Base-by-base conservation (phyloP, 2,888 invertebrate species). In the Andrena minutula region DNA sequence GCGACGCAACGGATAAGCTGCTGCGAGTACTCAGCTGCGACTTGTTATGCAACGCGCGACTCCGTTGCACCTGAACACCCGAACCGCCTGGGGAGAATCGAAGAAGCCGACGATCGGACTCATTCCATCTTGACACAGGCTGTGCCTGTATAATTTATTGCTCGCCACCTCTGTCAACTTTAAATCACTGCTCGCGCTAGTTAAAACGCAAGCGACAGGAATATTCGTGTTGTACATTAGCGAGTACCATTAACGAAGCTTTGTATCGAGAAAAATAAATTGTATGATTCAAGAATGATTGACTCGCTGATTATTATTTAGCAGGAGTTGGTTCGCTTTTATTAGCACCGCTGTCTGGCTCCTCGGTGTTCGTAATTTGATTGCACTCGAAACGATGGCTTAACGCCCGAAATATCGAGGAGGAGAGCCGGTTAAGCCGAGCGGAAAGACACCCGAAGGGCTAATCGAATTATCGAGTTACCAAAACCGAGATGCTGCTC, bases 391-490 rank as follows among this genome's bases (percentile, higher is more conserved):
- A 47, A 60, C 70, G 47, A 70, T 30, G 58, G 58, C 69, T 56
- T 8, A 26, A 56, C 53, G 68, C 68, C 23, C 53, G 23, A 53
- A 53, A 56, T 56, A 56, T 56, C 56, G 56, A 12, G 23, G 23
- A 10, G 53, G 12, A 60, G 58, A 60, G 56, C 23, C 65, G 65
- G 74, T 71, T 70, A 75, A 81, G 68, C 60, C 68, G 66, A 72
- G 82, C 79, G 61, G 75, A 82, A 82, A 65, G 72, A 75, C 75
- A 76, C 49, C 61, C 75, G 51, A 41, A 69, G 61, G 75, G 77
- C 75, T 87, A 87, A 86, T 86, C 87, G 87, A 83, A 85, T 87
- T 86, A 88, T 87, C 88, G 78, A 79, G 82, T 80, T 80, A 75
- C 81, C 86, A 70, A 75, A 78, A 82, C 76, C 79, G 77, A 84